A percentile compares a stretch with the other conserved stretches of the same genome.
phyloP scores from a whole-genome alignment of 2,888 invertebrate species.

The Beris chalybata region DNA sequence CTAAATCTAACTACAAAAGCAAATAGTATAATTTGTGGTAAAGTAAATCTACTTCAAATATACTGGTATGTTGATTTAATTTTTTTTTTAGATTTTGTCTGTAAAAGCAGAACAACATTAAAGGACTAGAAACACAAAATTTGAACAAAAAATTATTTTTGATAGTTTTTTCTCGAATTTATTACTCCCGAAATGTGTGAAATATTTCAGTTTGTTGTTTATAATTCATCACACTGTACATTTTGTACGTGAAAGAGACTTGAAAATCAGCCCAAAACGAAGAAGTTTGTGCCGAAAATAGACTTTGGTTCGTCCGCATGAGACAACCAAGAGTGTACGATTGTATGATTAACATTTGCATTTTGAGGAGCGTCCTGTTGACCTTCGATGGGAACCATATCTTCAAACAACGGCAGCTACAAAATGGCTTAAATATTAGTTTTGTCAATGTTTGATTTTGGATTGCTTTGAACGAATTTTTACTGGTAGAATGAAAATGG shows the following conservation, averaged over 20 bases:
- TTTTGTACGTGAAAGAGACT: background rate
- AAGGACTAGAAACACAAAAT: background rate
- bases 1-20: background rate
- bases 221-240: too few relatives aligned
- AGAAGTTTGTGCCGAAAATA: background rate
- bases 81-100: too few relatives aligned
- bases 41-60: constrained; percentile 5
- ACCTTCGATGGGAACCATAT: background rate
- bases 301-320: background rate
- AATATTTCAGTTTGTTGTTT: constrained; percentile 16
- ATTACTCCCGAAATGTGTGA: constrained; percentile 10
- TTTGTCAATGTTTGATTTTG: constrained; percentile 4
- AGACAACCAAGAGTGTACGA: background rate
- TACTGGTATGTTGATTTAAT: background rate
- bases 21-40: constrained; percentile 8
- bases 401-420: constrained; percentile 10
- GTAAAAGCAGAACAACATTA: background rate
- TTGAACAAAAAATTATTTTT: background rate
- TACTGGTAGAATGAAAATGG: too few relatives aligned
- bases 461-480: too few relatives aligned
- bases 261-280: background rate
- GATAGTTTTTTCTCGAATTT: background rate
- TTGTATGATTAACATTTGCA: constrained; percentile 3
- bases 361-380: constrained; percentile 11
- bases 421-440: background rate